Conservation (phyloP, 1,140 invertebrate genomes). For the Caerostris extrusa region DNA sequence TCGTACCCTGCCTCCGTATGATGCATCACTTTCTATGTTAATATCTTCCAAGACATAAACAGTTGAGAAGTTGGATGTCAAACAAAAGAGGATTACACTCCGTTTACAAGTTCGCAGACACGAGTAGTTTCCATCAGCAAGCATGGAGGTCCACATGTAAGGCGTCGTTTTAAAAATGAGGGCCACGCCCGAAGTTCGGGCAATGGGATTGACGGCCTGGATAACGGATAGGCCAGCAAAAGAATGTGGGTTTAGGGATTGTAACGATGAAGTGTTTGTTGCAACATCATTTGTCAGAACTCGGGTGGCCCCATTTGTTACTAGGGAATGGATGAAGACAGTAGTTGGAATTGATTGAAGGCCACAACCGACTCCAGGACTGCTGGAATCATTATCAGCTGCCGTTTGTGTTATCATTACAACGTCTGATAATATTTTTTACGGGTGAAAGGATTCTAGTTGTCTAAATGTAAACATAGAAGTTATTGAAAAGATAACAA, state of each 20-base stretch:
- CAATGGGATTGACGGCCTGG: background rate
- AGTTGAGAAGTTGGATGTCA: background rate
- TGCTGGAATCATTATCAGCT: background rate
- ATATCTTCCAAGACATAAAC: background rate
- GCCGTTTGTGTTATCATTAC: background rate
- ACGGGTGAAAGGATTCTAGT: no score
- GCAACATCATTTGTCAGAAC: constrained; percentile 35
- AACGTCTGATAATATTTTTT: no score
- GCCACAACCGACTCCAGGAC: background rate
- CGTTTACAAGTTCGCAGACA: constrained; percentile 3
- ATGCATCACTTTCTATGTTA: background rate
- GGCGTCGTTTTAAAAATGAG: background rate
- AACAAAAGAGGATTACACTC: background rate
- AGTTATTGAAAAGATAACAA: no score
- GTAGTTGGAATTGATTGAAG: background rate
- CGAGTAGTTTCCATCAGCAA: background rate
- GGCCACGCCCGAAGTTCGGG: background rate
- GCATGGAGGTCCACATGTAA: background rate
- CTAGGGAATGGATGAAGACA: background rate
- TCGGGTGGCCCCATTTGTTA: constrained; percentile 41
- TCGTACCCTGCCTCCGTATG: background rate
- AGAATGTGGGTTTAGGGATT: constrained; percentile 22
- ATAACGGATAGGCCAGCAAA: background rate
- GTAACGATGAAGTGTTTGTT: constrained; percentile 28
- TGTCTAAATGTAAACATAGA: no score